Conservation (phyloP, 2,797 vertebrate species). For the Rhabdomys pumilio region DNA sequence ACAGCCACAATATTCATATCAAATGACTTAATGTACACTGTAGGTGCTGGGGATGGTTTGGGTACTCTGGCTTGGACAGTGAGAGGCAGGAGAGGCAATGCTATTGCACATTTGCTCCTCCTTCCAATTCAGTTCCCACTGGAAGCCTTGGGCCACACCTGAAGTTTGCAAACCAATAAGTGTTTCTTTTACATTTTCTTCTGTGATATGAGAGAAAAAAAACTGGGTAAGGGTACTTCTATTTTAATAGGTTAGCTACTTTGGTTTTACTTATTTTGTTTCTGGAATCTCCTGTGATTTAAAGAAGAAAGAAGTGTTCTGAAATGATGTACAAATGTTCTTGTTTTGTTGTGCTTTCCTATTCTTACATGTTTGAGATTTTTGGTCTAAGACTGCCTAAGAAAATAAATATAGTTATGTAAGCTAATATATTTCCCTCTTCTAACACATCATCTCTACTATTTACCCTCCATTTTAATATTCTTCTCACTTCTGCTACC, state of each 20-base stretch:
- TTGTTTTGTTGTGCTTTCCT: not conserved
- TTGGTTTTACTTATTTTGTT: constrained; percentile 45
- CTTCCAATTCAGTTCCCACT: too few relatives aligned
- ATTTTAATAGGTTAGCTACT: not conserved
- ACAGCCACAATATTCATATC: not conserved
- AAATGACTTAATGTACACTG: not conserved
- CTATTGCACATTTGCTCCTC: not conserved
- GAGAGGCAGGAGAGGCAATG: rapidly evolving
- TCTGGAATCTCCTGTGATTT: constrained; percentile 10
- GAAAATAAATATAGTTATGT: not conserved
- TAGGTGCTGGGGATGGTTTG: not conserved
- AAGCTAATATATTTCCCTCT: not conserved
- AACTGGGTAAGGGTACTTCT: rapidly evolving
- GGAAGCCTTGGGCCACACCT: not conserved
- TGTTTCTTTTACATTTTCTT: not conserved
- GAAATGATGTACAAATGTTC: not conserved
- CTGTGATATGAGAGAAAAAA: not conserved
- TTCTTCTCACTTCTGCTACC: not conserved
- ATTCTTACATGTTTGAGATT: not conserved
- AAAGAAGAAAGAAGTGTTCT: not conserved
- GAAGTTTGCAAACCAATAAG: not conserved
- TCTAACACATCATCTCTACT: not conserved
- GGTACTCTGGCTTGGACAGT: rapidly evolving
- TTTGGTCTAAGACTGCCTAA: not conserved
- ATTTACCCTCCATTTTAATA: constrained; percentile 29